Base-by-base conservation (phyloP, 2,888 invertebrate genomes). In the Philopedon plagiatum region DNA sequence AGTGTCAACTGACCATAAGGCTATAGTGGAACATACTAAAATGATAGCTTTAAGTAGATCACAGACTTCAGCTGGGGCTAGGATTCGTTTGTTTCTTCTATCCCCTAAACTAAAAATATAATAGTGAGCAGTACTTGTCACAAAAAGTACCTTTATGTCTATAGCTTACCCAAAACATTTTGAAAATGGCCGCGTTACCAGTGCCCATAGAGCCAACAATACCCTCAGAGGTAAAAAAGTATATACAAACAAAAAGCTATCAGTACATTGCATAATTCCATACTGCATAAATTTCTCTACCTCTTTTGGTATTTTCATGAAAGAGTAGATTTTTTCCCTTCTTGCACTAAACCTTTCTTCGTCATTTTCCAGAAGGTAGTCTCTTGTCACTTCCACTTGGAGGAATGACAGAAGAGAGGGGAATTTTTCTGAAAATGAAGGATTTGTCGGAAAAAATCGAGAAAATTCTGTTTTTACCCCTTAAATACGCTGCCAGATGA, bases 181-280 rank as follows among this genome's bases (percentile, higher is more conserved):
- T 71, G 90, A 89, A 80, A 94, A 88, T 11, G 93, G 90, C 80
- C 94, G 89, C 73, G 90, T 92, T 18, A 94, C 84, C 73, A 97
- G 88, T 37, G 93, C 92, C 91, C 95, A 93, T 65, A 95, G 86
- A 51, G 97, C 97, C 85, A 98, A 89, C 34, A 95, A 82, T 84
- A 98, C 96, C 77, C 99, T 89, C 74, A 99, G 86, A 11, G 99
- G 99, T 78, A 99, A 88, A 88, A 99, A 98, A 64, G 99, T 99
- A 86, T 98, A 98, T 65, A 99, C 93, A 88, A 97, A 99, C 63
- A 99, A 89, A 86, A 99, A 96, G 18, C 98, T 98, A 87, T 99
- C 99, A 26, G 96, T 93, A 87, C 99, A 99, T 86, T 96, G 96
- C 86, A 97, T 93, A 81, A 97, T 95, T 32, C 97, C 98, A 87